These are phyloP conservation scores for Balaeniceps rex DNA, from an alignment of 2,113 vertebrate genomes.

Conservation along the genomic window DNA sequence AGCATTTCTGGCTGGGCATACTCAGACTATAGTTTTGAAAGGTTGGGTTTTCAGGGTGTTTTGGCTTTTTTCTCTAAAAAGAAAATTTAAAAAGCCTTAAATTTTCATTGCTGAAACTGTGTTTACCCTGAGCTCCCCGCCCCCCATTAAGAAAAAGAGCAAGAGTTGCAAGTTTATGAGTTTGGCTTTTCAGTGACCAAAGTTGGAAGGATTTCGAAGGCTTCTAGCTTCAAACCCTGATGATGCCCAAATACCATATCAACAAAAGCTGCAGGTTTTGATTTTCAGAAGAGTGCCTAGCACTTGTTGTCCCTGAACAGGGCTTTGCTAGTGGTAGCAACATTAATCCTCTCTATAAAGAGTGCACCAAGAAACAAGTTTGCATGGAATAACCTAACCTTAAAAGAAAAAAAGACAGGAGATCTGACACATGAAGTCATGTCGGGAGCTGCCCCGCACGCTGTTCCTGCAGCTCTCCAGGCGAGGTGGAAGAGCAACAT, in stretches of 20 bases:
- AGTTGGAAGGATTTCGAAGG: conserved; percentile 15
- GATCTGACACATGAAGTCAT: fast-evolving
- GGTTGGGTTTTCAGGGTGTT: background rate
- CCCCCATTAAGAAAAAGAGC: background rate
- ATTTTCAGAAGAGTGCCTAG: background rate
- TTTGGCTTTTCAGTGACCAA: conserved; percentile 37
- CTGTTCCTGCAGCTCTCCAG: background rate
- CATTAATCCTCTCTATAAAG: background rate
- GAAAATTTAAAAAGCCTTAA: background rate
- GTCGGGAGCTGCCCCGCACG: fast-evolving
- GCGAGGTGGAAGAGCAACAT: background rate
- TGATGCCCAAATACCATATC: conserved; percentile 15
- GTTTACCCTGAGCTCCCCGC: background rate
- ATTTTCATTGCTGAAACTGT: background rate
- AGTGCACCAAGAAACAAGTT: background rate
- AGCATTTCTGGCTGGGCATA: background rate
- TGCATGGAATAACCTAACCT: background rate
- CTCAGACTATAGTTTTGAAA: background rate
- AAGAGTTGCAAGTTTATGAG: background rate
- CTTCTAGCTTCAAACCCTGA: background rate
- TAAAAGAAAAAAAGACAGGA: background rate
- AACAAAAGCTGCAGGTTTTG: conserved; percentile 18
- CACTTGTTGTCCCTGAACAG: background rate
- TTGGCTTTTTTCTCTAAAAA: background rate
- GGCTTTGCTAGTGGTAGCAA: background rate